phyloP scores from a whole-genome alignment of 2,888 invertebrate species.

The Drosophila parthenogenetica region DNA sequence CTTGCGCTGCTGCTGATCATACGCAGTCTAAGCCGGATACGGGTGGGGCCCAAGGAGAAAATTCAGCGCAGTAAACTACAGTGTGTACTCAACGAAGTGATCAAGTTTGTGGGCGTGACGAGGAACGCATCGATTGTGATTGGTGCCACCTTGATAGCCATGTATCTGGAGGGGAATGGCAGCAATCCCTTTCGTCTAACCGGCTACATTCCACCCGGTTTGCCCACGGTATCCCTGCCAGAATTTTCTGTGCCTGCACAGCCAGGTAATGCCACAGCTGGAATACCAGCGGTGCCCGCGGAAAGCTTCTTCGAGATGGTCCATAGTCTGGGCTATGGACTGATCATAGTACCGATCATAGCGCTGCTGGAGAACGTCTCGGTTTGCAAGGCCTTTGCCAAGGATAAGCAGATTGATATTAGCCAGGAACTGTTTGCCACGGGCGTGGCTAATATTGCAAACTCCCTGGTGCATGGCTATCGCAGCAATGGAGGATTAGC shows the following conservation, averaged over 20 bases:
- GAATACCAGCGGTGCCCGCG: constrained; percentile 61
- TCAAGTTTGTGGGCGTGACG: constrained; percentile 92
- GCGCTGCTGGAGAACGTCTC: constrained; percentile 95
- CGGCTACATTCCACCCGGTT: constrained; percentile 90
- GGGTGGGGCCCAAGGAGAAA: constrained; percentile 87
- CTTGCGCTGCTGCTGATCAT: constrained; percentile 90
- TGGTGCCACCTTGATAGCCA: constrained; percentile 88
- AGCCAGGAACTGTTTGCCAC: constrained; percentile 96
- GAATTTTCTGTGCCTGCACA: constrained; percentile 87
- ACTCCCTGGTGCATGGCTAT: constrained; percentile 93
- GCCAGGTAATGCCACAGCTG: constrained; percentile 70
- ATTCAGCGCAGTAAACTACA: constrained; percentile 85
- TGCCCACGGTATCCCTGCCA: constrained; percentile 88
- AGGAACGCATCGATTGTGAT: constrained; percentile 93
- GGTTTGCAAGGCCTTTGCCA: constrained; percentile 86
- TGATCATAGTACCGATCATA: constrained; percentile 93
- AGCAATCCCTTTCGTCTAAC: constrained; percentile 87
- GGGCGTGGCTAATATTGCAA: constrained; percentile 90
- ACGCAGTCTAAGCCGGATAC: constrained; percentile 89
- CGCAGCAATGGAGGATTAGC: constrained; percentile 93
- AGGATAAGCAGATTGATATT: constrained; percentile 92
- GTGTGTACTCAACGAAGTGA: constrained; percentile 87
- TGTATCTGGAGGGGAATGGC: constrained; percentile 87
- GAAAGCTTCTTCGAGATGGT: constrained; percentile 89
- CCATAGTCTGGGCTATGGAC: constrained; percentile 92